Base-by-base conservation (phyloP, 2,113 vertebrate genomes). In the Sinocyclocheilus anshuiensis region DNA sequence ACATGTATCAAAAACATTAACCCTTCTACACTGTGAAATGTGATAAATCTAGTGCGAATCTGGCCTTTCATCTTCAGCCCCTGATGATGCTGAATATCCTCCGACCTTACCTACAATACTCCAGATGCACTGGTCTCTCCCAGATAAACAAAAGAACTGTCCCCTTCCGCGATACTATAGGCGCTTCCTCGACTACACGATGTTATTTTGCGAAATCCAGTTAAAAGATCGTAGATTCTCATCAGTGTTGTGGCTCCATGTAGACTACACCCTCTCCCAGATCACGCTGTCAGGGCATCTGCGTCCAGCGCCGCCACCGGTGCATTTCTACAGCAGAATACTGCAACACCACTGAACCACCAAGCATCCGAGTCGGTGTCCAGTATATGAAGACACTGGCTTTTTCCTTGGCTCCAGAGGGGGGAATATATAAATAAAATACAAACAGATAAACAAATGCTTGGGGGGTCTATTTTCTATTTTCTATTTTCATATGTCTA, bases 111-210 rank as follows among this genome's bases (percentile, higher is more conserved):
- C 77, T 82, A 86, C 72, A 75, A 39, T 50, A 48, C 72, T 79
- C 77, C 86, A 77, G 87, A 90, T 84, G 79, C 84, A 24, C 77
- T 48, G 86, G 67, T 63, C 81, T 83, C 16, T 42, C 53, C 33
- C 74, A 81, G 78, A 86, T 77, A 85, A 84, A 75, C 76, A 75
- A 77, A 61, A 42, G 71, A 78, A 77, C 86, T 42, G 82, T 74
- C 45, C 53, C 69, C 65, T 48, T 61, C 29, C 77, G 6, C 16
- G 55, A 50, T 22, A 69, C 1, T 1, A 20, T 29, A 77, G 4
- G 13, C 42, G 75, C n/a, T 26, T 77, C 50, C 50, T 4, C 50
- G 7, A 26, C 45, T 26, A 33, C 48, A 77, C 45, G 69, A 39
- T 50, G 61, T 18, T 71, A 69, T 71, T 82, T 12, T 3, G 42